These are phyloP conservation scores for Caenorhabditis macrosperma DNA, from an alignment of 2,888 invertebrate genomes.

Conservation along the genomic window DNA sequence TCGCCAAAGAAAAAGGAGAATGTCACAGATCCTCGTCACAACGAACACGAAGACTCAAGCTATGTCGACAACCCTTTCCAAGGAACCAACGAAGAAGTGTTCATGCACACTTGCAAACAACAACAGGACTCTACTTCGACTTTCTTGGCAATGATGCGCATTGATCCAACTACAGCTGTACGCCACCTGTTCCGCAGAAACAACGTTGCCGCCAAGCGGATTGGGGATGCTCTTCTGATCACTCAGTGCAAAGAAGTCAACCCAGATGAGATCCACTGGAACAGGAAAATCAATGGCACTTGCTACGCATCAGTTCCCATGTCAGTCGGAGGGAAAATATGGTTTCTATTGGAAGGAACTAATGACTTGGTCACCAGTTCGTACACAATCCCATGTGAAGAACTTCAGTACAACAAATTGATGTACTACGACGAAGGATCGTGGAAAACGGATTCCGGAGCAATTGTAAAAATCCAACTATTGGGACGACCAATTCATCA, in stretches of 20 bases:
- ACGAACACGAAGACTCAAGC: not conserved
- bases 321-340: not conserved
- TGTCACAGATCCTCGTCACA: no score
- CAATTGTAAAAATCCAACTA: not conserved
- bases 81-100: no score
- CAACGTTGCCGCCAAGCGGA: not conserved
- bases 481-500: not conserved
- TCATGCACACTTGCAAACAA: no score
- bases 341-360: slow-evolving; percentile 2
- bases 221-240: not conserved
- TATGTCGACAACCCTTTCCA: not conserved
- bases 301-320: not conserved
- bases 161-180: slow-evolving; percentile 7
- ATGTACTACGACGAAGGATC: not conserved
- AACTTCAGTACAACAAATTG: not conserved
- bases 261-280: not conserved
- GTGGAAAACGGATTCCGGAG: not conserved
- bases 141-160: not conserved
- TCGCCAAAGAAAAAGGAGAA: no score
- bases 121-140: not conserved
- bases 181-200: not conserved
- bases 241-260: not conserved
- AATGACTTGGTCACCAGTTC: not conserved
- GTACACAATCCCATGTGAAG: not conserved
- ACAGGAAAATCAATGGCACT: not conserved